A percentile compares a stretch with the other conserved stretches of the same genome.
Evolutionary conservation across 2,888 invertebrate genomes (phyloP).

Genomic region (Diadromus collaris): DNA sequence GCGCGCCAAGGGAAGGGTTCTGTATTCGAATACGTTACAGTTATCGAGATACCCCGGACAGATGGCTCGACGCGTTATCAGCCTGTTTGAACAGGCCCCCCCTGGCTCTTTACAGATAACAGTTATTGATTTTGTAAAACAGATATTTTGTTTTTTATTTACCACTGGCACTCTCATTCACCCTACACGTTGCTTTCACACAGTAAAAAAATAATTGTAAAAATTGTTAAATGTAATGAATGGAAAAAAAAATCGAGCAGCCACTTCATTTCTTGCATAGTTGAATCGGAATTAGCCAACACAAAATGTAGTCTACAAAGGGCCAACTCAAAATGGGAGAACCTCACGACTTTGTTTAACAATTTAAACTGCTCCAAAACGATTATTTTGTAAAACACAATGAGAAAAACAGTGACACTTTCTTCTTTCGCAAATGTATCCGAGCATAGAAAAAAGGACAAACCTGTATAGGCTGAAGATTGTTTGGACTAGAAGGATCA

Average conservation of each 20-base stretch:
- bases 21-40: conserved; percentile 32
- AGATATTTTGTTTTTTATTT: conserved; percentile 58
- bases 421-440: background rate
- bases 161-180: conserved; percentile 1
- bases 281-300: background rate
- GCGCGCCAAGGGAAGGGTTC: background rate
- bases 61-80: conserved; percentile 68
- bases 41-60: conserved; percentile 62
- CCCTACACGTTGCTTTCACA: background rate
- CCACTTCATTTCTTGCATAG: background rate
- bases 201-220: background rate
- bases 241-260: conserved; percentile 8
- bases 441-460: conserved; percentile 28
- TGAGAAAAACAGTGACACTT: no score
- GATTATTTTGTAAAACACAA: conserved; percentile 16
- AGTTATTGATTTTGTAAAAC: conserved; percentile 62
- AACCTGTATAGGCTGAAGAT: conserved; percentile 79
- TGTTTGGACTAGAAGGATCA: conserved; percentile 78
- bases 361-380: background rate
- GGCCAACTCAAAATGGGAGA: background rate
- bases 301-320: background rate
- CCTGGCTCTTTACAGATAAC: conserved; percentile 59
- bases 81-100: conserved; percentile 61
- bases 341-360: background rate
- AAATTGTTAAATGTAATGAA: background rate